A percentile compares a stretch with the other conserved stretches of the same genome.
Evolutionary conservation across 1,140 invertebrate genomes (phyloP).

Genomic region (Globodera rostochiensis): DNA sequence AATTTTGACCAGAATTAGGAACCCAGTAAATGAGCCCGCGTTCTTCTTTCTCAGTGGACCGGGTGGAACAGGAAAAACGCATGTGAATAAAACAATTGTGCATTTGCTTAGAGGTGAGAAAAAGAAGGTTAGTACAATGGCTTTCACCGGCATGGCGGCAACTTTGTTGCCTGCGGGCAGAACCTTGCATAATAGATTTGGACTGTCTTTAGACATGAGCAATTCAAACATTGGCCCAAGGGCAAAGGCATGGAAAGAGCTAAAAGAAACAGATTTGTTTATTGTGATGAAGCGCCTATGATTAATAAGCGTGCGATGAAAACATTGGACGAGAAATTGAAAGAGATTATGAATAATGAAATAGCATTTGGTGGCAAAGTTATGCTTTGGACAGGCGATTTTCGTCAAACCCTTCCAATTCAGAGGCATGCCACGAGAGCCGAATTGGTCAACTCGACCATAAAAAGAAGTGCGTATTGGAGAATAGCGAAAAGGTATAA

Average conservation of each 20-base stretch:
- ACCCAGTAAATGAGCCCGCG: background rate
- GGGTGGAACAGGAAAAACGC: too few species aligned
- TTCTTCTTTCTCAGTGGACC: background rate
- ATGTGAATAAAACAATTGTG: too few species aligned
- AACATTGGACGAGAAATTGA: conserved; percentile 32
- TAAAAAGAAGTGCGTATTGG: too few species aligned
- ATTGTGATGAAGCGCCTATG: too few species aligned
- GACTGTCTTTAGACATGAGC: too few species aligned
- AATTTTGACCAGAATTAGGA: background rate
- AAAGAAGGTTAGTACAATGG: background rate
- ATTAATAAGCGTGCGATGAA: too few species aligned
- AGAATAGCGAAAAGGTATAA: too few species aligned
- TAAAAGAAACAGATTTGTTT: too few species aligned
- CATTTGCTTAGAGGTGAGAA: too few species aligned
- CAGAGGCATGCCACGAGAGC: conserved; percentile 34
- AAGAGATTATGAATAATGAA: conserved; percentile 45
- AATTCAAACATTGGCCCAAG: too few species aligned
- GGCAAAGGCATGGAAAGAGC: too few species aligned
- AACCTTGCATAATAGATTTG: background rate
- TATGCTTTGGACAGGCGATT: conserved; percentile 58
- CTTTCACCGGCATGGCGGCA: background rate
- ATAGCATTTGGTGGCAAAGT: background rate
- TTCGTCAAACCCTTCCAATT: conserved; percentile 52
- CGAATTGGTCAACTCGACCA: conserved; percentile 42
- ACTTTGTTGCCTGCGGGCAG: too few species aligned